phyloP scores from a whole-genome alignment of 2,113 vertebrate genomes.

The Silurus asotus region DNA sequence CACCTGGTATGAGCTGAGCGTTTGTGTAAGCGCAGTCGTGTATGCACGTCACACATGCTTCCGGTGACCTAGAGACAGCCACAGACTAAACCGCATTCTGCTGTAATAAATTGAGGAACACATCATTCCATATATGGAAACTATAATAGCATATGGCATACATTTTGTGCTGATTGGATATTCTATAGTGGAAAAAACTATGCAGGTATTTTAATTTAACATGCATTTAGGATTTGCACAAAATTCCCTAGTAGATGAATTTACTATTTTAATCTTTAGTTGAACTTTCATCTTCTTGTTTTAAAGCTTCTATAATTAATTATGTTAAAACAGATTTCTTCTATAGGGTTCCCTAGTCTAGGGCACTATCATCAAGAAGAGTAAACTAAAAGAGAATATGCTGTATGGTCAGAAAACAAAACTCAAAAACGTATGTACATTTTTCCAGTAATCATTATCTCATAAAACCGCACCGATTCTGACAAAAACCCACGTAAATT shows the following conservation, averaged over 20 bases:
- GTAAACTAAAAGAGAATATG: background rate
- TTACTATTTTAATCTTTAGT: background rate
- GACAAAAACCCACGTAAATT: background rate
- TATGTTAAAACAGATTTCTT: background rate
- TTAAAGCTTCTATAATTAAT: background rate
- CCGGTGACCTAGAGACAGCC: background rate
- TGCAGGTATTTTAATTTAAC: background rate
- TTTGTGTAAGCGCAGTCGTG: constrained; percentile 26
- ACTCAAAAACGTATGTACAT: background rate
- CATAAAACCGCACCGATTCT: background rate
- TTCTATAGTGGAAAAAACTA: background rate
- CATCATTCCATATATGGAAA: background rate
- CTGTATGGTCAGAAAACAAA: background rate
- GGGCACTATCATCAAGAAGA: background rate
- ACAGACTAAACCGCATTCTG: background rate
- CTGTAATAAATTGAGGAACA: background rate
- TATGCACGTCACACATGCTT: background rate
- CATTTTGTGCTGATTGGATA: background rate
- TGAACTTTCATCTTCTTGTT: background rate
- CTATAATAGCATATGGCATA: background rate
- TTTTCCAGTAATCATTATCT: background rate
- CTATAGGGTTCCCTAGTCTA: background rate
- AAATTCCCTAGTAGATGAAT: background rate
- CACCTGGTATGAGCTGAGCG: constrained; percentile 29
- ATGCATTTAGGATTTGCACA: background rate